Evolutionary conservation across 2,113 vertebrate species (phyloP).

Genomic region (Diadophis punctatus): DNA sequence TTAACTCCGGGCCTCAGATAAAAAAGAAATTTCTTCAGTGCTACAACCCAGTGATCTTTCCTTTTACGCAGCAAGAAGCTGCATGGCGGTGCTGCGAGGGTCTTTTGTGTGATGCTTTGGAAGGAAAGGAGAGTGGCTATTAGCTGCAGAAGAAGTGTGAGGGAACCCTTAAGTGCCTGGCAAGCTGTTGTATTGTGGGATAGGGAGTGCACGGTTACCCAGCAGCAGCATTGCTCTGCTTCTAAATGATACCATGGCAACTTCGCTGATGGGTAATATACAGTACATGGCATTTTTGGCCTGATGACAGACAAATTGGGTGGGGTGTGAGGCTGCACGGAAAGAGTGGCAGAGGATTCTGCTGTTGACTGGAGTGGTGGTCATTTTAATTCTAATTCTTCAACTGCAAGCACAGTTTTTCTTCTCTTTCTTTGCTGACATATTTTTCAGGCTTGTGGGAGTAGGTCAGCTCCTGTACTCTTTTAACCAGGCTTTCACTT

Average conservation of each 20-base stretch:
- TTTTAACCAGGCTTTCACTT: background rate
- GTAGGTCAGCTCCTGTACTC: background rate
- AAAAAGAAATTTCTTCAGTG: background rate
- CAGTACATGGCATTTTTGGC: background rate
- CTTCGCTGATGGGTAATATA: constrained; percentile 2
- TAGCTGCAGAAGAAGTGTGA: background rate
- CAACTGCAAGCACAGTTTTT: constrained; percentile 8
- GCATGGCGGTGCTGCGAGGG: background rate
- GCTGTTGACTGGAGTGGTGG: constrained; percentile 26
- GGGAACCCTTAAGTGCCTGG: background rate
- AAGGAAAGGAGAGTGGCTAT: background rate
- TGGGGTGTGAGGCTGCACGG: background rate
- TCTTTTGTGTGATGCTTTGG: background rate
- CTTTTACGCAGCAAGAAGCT: background rate
- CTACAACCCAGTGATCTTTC: background rate
- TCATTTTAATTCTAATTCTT: background rate
- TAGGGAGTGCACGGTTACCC: background rate
- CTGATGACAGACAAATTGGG: constrained; percentile 22
- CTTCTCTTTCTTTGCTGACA: constrained; percentile 6
- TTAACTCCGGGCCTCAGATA: constrained; percentile 3
- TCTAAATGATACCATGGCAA: background rate
- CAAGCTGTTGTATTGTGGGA: background rate
- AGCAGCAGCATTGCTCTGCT: background rate
- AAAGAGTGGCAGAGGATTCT: background rate
- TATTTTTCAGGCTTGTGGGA: background rate